Evolutionary conservation across 1,140 invertebrate species (phyloP).

Genomic region (Caligus rogercresseyi): DNA sequence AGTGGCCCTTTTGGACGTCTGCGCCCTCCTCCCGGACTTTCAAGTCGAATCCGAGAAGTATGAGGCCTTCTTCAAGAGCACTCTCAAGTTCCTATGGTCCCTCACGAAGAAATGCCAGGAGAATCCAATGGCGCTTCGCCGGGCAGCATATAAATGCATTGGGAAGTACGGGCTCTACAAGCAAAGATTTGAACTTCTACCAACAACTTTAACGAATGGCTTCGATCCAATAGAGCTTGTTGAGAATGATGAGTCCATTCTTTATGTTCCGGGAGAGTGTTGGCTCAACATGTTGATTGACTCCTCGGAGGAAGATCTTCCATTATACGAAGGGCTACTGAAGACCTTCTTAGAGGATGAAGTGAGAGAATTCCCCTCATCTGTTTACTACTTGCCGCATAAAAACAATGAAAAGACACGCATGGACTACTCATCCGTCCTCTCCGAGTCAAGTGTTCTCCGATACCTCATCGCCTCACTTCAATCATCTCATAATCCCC

Average conservation of each 20-base stretch:
- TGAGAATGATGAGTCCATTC: background rate
- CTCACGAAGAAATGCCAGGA: background rate
- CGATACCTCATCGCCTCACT: too few relatives aligned
- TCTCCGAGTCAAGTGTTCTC: background rate
- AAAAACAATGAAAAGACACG: background rate
- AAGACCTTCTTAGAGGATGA: background rate
- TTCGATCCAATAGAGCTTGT: background rate
- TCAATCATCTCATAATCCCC: background rate
- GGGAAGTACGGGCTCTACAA: background rate
- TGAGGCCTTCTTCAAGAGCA: background rate
- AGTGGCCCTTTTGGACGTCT: background rate
- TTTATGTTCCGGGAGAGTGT: background rate
- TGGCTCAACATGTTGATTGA: background rate
- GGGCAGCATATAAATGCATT: background rate
- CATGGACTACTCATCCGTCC: background rate
- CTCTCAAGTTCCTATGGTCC: background rate
- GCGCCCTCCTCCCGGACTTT: background rate
- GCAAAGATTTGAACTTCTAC: background rate
- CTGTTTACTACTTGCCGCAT: background rate
- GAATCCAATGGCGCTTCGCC: background rate
- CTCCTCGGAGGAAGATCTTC: background rate
- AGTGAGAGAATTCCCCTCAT: background rate
- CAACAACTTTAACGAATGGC: background rate
- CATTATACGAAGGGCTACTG: background rate
- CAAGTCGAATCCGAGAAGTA: background rate